These are phyloP conservation scores for Pimpla rufipes DNA, from an alignment of 2,888 invertebrate species.

Conservation along the genomic window DNA sequence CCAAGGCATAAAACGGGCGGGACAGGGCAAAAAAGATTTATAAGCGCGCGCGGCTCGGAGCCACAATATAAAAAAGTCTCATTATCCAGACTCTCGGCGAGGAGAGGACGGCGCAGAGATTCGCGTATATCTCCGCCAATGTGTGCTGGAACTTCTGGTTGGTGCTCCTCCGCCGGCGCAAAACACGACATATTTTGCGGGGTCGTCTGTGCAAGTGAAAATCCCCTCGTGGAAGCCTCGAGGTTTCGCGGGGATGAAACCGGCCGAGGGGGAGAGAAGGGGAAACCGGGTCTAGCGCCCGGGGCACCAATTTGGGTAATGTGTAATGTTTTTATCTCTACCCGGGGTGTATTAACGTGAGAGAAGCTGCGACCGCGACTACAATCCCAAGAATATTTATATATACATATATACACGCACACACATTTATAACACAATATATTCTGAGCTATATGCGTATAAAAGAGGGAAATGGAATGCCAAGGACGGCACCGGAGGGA, in stretches of 20 bases:
- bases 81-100: constrained; percentile 14
- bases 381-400: constrained; percentile 36
- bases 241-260: background rate
- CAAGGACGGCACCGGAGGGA: background rate
- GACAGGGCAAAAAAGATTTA: background rate
- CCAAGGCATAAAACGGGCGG: background rate
- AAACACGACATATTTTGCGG: constrained; percentile 16
- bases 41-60: background rate
- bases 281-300: constrained; percentile 19
- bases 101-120: constrained; percentile 6
- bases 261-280: background rate
- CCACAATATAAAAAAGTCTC: constrained; percentile 21
- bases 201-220: constrained; percentile 17
- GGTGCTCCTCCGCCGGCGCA: constrained; percentile 1
- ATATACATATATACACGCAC: background rate
- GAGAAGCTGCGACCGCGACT: constrained; percentile 13
- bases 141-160: background rate
- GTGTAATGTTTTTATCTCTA: constrained; percentile 54
- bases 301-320: constrained; percentile 63
- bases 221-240: constrained; percentile 20
- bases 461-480: constrained; percentile 6
- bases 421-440: no score
- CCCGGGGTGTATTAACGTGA: constrained; percentile 39
- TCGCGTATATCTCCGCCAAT: background rate
- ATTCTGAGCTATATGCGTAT: background rate